These are phyloP conservation scores for Cerastoderma edule DNA, from an alignment of 2,888 invertebrate genomes.

Conservation along the genomic window DNA sequence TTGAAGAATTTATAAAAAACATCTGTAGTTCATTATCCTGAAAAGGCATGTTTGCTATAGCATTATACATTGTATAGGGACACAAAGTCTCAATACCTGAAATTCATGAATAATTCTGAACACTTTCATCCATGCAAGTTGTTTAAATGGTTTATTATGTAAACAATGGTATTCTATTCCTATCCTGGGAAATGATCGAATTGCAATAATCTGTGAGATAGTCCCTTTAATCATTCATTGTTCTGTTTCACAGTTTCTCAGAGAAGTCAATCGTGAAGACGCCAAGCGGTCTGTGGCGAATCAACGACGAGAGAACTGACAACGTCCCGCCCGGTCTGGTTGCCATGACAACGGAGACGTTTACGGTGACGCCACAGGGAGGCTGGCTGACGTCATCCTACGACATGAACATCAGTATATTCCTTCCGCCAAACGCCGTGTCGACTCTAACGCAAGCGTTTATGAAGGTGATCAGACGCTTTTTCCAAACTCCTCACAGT, in stretches of 20 bases:
- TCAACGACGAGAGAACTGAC: conserved; percentile 59
- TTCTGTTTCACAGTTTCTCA: conserved; percentile 57
- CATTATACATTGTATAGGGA: too few relatives aligned
- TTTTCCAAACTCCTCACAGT: background rate
- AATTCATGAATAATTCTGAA: too few relatives aligned
- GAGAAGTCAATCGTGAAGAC: conserved; percentile 67
- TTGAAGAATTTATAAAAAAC: too few relatives aligned
- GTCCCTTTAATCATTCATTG: too few relatives aligned
- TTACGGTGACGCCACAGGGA: conserved; percentile 77
- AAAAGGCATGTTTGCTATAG: too few relatives aligned
- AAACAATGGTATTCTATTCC: too few relatives aligned
- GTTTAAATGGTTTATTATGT: too few relatives aligned
- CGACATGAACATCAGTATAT: conserved; percentile 73
- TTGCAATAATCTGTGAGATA: too few relatives aligned
- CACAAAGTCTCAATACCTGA: too few relatives aligned
- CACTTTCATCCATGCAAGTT: too few relatives aligned
- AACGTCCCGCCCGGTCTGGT: conserved; percentile 40
- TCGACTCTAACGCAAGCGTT: conserved; percentile 67
- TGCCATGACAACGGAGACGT: conserved; percentile 69
- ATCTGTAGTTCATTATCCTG: too few relatives aligned
- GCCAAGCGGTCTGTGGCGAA: conserved; percentile 67
- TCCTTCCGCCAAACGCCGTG: conserved; percentile 77
- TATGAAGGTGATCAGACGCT: conserved; percentile 73
- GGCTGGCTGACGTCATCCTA: conserved; percentile 77
- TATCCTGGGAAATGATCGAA: too few relatives aligned